These are phyloP conservation scores for Salmo trutta DNA, from an alignment of 2,797 vertebrate genomes.

Conservation along the genomic window DNA sequence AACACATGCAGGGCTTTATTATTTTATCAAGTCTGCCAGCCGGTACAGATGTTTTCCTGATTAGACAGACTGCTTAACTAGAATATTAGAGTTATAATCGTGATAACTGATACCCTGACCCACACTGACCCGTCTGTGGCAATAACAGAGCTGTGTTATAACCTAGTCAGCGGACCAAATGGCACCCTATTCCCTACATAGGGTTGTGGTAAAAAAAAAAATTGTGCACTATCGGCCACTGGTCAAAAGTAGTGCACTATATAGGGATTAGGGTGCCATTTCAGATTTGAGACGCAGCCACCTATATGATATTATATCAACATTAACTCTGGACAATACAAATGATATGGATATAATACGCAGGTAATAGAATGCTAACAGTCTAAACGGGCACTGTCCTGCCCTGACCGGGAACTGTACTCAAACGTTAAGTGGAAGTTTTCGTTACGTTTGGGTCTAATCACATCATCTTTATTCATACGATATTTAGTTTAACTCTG, in stretches of 20 bases:
- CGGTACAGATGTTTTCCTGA: slow-evolving; percentile 4
- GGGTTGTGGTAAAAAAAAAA: no score
- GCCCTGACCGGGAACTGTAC: background rate
- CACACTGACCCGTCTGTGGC: background rate
- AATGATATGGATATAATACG: background rate
- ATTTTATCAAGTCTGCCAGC: background rate
- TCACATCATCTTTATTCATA: background rate
- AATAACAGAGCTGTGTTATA: background rate
- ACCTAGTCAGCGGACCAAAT: no score
- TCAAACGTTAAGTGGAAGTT: background rate
- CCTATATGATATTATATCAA: background rate
- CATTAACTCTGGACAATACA: background rate
- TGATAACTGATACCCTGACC: background rate
- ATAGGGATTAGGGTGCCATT: no score
- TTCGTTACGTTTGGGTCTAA: background rate
- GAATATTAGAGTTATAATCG: background rate
- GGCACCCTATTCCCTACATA: no score
- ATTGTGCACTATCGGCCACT: no score
- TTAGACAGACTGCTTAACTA: slow-evolving; percentile 8
- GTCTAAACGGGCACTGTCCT: background rate
- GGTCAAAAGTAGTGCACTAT: no score
- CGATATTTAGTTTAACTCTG: background rate
- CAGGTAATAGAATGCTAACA: background rate
- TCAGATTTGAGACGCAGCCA: no score
- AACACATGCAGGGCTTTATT: background rate